Base-by-base conservation (phyloP, 2,113 vertebrate genomes). In the Podarcis raffonei region DNA sequence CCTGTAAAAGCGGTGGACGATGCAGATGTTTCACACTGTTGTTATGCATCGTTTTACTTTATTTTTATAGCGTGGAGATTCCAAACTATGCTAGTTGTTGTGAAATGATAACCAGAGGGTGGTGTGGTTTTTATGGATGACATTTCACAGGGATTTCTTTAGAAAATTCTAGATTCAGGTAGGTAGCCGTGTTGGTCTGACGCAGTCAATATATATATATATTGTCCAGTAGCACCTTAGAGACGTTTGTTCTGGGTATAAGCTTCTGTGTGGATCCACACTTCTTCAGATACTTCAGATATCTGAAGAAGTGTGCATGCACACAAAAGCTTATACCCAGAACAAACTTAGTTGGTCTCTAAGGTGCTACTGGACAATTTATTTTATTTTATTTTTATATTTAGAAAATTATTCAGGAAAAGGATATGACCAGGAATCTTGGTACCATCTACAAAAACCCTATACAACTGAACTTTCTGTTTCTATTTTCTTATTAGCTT, bases 401-500 rank as follows among this genome's bases (percentile, higher is more conserved):
- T 66, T 77, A 42, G 75, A 65, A 77, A 48, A 48, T 8, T 48
- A 1, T 48, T 9, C 42, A 11, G 42, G 12, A 16, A n/a, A 53
- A 15, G 65, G 27, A 0, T 78, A 22, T 48, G 72, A 85, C 7
- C 32, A 59, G n/a, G 13, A 68, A 30, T 25, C 6, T 42, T 18
- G 85, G 48, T 16, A 30, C 16, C 72, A 35, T 20, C 9, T 53
- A 71, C 35, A 71, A 86, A 23, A 59, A 86, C 35, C 87, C n/a
- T 20, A 30, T 62, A 4, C 39, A 32, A 42, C 2, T 6, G 42
- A 71, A 35, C 8, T 59, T 32, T 77, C 23, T 35, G 1, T 37
- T 39, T 16, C 6, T 83, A 85, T 93, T 48, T 57, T 95, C 90
- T 92, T 88, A 30, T 13, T 83, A 97, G 97, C 85, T 97, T 93